These are phyloP conservation scores for Pilophorus perplexus DNA, from an alignment of 2,888 invertebrate genomes.

Conservation along the genomic window DNA sequence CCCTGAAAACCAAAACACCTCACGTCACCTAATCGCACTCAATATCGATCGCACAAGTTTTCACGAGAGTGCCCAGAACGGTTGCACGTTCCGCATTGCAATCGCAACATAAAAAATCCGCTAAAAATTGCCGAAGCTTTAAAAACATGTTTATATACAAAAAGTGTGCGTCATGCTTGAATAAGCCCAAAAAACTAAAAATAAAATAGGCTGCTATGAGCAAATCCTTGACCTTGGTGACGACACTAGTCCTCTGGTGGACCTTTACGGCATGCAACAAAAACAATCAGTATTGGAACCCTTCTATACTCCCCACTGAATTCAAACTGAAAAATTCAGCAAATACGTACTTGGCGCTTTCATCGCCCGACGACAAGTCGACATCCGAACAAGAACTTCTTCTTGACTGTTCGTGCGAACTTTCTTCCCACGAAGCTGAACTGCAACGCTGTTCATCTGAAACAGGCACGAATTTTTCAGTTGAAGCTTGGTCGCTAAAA, in stretches of 20 bases:
- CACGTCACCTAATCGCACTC: no score
- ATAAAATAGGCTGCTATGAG: no score
- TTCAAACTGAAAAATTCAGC: not conserved
- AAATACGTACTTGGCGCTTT: slow-evolving; percentile 57
- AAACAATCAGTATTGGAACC: slow-evolving; percentile 21
- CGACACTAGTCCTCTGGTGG: slow-evolving; percentile 1
- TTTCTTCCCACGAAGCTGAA: slow-evolving; percentile 50
- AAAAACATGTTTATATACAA: no score
- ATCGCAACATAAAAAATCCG: no score
- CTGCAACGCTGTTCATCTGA: slow-evolving; percentile 67
- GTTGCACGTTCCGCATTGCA: no score
- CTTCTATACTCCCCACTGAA: no score
- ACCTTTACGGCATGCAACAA: slow-evolving; percentile 29
- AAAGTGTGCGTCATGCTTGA: no score
- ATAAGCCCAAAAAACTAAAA: no score
- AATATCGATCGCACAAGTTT: no score
- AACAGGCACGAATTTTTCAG: slow-evolving; percentile 45
- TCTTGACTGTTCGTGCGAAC: slow-evolving; percentile 49
- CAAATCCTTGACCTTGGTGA: slow-evolving; percentile 16
- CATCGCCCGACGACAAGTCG: slow-evolving; percentile 64
- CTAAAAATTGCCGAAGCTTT: no score
- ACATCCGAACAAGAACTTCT: slow-evolving; percentile 58
- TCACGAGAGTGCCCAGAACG: no score
- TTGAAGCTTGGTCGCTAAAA: no score
- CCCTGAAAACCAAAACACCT: slow-evolving; percentile 39